These are phyloP conservation scores for Lacerta viridis DNA, from an alignment of 2,797 vertebrate genomes.

Conservation along the genomic window DNA sequence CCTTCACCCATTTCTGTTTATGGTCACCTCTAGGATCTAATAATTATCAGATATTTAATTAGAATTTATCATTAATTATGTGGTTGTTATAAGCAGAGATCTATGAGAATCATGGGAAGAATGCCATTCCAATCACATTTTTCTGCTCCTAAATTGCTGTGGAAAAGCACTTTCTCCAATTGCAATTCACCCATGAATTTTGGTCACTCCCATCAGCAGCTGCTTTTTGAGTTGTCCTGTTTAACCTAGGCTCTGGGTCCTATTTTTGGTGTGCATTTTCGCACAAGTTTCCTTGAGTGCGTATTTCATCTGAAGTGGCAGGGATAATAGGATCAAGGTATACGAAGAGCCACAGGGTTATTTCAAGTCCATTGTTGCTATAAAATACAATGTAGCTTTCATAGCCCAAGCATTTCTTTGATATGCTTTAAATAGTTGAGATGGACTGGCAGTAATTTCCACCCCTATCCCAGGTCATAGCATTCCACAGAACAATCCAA, in stretches of 20 bases:
- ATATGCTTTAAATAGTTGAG: neutral
- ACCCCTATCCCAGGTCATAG: neutral
- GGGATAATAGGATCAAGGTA: neutral
- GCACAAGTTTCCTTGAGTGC: neutral
- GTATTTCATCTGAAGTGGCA: neutral
- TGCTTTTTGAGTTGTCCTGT: neutral
- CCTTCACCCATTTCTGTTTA: neutral
- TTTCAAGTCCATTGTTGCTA: constrained; percentile 49
- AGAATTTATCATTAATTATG: neutral
- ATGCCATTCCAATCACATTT: neutral
- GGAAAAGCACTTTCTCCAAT: neutral
- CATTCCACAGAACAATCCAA: no score
- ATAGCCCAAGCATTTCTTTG: neutral
- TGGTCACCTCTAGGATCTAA: neutral
- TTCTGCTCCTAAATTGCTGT: neutral
- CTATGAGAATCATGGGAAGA: neutral
- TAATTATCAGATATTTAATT: neutral
- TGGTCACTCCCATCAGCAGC: neutral
- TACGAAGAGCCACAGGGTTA: neutral
- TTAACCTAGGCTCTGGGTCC: neutral
- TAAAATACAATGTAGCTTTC: constrained; percentile 54
- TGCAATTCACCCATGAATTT: neutral
- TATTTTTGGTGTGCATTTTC: neutral
- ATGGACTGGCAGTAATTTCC: neutral
- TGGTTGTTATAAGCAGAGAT: neutral